phyloP scores from a whole-genome alignment of 2,888 invertebrate species.

The Marasmarcha lunaedactyla region DNA sequence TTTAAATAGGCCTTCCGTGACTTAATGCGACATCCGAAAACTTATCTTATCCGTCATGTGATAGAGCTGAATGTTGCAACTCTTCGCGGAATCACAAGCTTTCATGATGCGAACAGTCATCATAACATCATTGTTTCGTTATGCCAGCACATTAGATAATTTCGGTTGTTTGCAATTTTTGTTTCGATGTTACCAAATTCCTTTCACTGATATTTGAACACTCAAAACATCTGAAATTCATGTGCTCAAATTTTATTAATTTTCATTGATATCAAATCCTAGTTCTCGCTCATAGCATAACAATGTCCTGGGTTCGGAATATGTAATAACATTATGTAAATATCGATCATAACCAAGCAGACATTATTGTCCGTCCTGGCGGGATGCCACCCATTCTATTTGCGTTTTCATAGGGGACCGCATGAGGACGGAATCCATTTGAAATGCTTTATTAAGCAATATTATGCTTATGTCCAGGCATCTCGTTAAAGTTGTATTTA shows the following conservation, averaged over 20 bases:
- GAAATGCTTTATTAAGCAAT: constrained; percentile 14
- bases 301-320: not conserved
- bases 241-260: too few relatives aligned
- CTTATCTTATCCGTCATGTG: not conserved
- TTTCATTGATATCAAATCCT: too few relatives aligned
- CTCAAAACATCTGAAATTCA: too few relatives aligned
- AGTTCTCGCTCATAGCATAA: too few relatives aligned
- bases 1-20: constrained; percentile 27
- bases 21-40: constrained; percentile 6
- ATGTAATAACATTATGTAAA: constrained; percentile 28
- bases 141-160: not conserved
- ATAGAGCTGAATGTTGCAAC: too few relatives aligned
- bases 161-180: not conserved
- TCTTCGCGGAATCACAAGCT: too few relatives aligned
- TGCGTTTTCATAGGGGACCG: constrained; percentile 26
- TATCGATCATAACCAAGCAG: constrained; percentile 39
- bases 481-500: too few relatives aligned
- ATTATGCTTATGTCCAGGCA: too few relatives aligned
- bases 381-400: constrained; percentile 37
- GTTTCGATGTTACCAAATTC: too few relatives aligned
- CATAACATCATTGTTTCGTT: not conserved
- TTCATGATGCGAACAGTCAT: not conserved
- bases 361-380: constrained; percentile 43
- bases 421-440: constrained; percentile 21
- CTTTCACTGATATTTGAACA: too few relatives aligned